Evolutionary conservation across 2,113 vertebrate genomes (phyloP), one percentile per base, ranked within the genome.

Genomic region (Actinemys pallida): DNA sequence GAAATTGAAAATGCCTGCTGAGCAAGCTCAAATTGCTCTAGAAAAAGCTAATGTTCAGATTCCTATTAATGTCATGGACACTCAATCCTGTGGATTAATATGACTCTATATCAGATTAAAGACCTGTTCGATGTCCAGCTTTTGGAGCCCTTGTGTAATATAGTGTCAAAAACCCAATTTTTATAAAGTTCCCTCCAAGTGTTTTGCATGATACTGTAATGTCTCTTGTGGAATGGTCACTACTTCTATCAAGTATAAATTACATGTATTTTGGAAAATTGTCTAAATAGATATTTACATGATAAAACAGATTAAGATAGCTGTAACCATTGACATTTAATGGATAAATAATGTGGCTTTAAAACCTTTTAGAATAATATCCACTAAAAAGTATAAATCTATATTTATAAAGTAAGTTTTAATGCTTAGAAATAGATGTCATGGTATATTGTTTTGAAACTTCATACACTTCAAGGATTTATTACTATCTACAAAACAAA

Each of bases 1-100:
- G 80, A 65, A 90, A 94, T 84, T 93, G 83, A 76, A 53, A 90
- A 78, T 49, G n/a, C 22, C 81, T 88, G 76, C 59, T 94, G 90
- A 89, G 82, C 81, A 92, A 72, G 56, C 50, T 94, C 86, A 53
- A 22, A 19, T 42, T 95, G 39, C 24, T 42, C 45, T 39, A 13
- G 4, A 88, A 87, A 50, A 86, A 45, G 72, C 39, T 49, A 56
- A 31, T 4, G 1, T 35, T 96, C 53, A 52, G 47, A 45, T 82
- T 89, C 92, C 65, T 94, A 35, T 56, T 89, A n/a, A 39, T 56
- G 75, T 53, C 87, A 62, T 25, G 84, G 93, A 87, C 49, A 53
- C 76, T 92, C 65, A 85, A 62, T 83, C 2, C 0, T 92, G 59
- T 93, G 84, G 59, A 57, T 50, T 81, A 50, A 59, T 76, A 12